Conservation (phyloP, 2,797 vertebrate genomes). For the Mormyrus hasselquistii region DNA sequence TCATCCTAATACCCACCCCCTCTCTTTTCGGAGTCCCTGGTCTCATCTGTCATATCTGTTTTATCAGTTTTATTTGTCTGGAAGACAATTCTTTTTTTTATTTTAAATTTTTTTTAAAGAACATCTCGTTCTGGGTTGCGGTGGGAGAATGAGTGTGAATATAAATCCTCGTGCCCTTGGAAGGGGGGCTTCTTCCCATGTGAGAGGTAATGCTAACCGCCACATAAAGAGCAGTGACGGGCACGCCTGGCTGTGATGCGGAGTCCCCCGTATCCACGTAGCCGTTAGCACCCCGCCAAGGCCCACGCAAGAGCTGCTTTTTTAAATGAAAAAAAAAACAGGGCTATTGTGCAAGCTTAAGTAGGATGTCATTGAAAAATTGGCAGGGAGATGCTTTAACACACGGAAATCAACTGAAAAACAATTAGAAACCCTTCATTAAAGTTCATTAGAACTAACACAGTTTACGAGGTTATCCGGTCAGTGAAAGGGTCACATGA, state of each 20-base stretch:
- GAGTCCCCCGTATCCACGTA: neutral
- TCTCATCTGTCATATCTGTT: neutral
- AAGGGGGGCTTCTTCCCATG: neutral
- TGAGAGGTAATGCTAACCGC: neutral
- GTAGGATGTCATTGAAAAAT: neutral
- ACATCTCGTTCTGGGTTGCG: neutral
- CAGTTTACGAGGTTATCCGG: neutral
- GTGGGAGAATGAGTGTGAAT: neutral
- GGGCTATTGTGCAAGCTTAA: neutral
- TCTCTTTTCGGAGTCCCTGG: neutral
- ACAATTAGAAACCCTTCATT: constrained; percentile 7
- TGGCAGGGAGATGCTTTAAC: neutral
- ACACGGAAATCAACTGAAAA: neutral
- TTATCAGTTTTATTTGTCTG: neutral
- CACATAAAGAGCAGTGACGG: neutral
- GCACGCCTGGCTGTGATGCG: neutral
- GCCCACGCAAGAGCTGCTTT: neutral
- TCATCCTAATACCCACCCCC: neutral
- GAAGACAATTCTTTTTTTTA: neutral
- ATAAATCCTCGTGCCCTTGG: neutral
- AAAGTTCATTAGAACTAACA: neutral
- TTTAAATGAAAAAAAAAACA: neutral
- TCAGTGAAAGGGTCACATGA: neutral
- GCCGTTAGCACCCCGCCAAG: neutral
- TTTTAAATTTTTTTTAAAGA: neutral